Conservation (phyloP, 37 sponge, comb jelly and placozoan species). For the Aphrocallistes beatrix region DNA sequence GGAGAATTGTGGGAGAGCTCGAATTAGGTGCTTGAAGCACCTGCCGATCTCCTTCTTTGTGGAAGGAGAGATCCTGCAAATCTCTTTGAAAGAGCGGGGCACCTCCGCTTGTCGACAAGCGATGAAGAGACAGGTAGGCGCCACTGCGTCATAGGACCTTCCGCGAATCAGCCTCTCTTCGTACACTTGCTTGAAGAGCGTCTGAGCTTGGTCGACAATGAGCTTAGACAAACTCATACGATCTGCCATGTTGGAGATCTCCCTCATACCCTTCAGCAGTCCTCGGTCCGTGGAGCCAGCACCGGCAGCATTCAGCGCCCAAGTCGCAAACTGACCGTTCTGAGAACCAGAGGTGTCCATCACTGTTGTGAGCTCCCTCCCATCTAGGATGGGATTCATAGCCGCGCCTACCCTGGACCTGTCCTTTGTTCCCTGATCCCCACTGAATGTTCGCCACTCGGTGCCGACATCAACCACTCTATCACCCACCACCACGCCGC, state of each 20-base stretch:
- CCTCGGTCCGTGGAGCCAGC: slow-evolving; percentile 44
- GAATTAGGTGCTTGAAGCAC: slow-evolving; percentile 79
- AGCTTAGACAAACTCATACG: slow-evolving; percentile 70
- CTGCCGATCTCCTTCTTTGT: slow-evolving; percentile 93
- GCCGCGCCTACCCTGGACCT: slow-evolving; percentile 86
- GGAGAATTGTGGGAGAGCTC: slow-evolving; percentile 28
- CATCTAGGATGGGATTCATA: slow-evolving; percentile 73
- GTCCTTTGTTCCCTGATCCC: slow-evolving; percentile 64
- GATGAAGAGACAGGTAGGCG: slow-evolving; percentile 91
- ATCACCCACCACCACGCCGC: slow-evolving; percentile 95
- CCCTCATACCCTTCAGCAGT: slow-evolving; percentile 60
- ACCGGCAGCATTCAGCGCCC: background rate
- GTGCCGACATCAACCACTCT: slow-evolving; percentile 96
- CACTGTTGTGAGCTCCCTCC: slow-evolving; percentile 51
- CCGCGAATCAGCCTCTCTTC: slow-evolving; percentile 77
- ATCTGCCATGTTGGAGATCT: slow-evolving; percentile 78
- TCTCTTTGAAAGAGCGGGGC: slow-evolving; percentile 94
- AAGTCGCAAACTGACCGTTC: background rate
- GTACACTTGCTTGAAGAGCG: slow-evolving; percentile 78
- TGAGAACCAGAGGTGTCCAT: slow-evolving; percentile 36
- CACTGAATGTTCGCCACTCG: slow-evolving; percentile 96
- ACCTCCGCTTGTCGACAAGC: slow-evolving; percentile 86
- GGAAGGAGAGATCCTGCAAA: slow-evolving; percentile 83
- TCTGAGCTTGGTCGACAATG: slow-evolving; percentile 81
- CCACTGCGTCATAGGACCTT: slow-evolving; percentile 84